phyloP scores from a whole-genome alignment of 1,140 invertebrate genomes.

The Tetramorium simillimum region DNA sequence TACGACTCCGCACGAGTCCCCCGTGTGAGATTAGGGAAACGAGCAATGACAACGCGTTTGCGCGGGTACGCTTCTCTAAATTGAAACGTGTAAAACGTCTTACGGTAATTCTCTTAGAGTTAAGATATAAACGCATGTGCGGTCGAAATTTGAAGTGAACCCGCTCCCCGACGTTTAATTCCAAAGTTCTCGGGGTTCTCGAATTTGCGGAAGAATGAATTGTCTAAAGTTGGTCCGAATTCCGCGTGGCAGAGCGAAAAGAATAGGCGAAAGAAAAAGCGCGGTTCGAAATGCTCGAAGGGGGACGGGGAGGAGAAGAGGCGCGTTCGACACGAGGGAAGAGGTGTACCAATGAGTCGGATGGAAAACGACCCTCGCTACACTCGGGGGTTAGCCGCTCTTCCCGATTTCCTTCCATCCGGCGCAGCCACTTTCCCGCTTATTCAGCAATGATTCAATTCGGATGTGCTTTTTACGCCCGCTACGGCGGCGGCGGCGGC shows the following conservation, averaged over 20 bases:
- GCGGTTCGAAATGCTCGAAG: constrained; percentile 3
- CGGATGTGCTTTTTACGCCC: constrained; percentile 85
- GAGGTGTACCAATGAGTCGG: constrained; percentile 71
- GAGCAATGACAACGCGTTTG: constrained; percentile 23
- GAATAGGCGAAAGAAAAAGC: constrained; percentile 30
- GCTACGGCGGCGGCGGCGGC: constrained; percentile 63
- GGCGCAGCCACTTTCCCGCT: constrained; percentile 83
- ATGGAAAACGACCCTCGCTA: constrained; percentile 73
- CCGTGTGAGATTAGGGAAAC: constrained; percentile 27
- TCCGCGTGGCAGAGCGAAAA: background rate
- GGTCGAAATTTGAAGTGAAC: background rate
- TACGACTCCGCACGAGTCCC: constrained; percentile 22
- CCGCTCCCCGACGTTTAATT: background rate
- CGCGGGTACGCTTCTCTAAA: background rate
- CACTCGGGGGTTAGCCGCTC: constrained; percentile 58
- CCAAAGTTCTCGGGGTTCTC: background rate
- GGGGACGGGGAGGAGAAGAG: constrained; percentile 30
- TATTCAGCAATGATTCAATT: constrained; percentile 87
- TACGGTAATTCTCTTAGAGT: background rate
- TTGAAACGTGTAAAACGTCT: constrained; percentile 4
- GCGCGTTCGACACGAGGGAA: constrained; percentile 65
- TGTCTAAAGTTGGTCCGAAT: background rate
- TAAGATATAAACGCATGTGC: background rate
- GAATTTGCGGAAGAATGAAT: constrained; percentile 17
- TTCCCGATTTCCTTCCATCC: constrained; percentile 68